Conservation (phyloP, 2,888 invertebrate genomes). For the Torymus texanus region DNA sequence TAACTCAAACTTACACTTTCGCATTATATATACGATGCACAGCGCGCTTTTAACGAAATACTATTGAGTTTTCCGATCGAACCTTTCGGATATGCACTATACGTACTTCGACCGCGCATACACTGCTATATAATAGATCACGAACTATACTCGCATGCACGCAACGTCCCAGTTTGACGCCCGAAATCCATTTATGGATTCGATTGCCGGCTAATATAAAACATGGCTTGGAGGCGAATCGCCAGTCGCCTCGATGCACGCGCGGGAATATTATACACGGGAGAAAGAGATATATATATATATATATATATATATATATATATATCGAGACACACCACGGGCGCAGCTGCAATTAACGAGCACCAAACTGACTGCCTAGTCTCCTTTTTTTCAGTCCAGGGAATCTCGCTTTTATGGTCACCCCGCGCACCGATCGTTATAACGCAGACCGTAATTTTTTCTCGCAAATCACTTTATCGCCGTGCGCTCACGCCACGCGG, state of each 20-base stretch:
- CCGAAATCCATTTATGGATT: conserved; percentile 44
- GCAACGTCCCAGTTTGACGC: conserved; percentile 39
- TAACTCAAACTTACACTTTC: no score
- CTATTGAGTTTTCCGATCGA: conserved; percentile 18
- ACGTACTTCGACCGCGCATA: conserved; percentile 15
- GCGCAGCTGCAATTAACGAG: conserved; percentile 31
- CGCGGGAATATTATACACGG: neutral
- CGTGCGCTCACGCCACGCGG: neutral
- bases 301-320: neutral
- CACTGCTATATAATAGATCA: no score
- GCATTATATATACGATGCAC: neutral
- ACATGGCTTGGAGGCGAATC: conserved; percentile 28
- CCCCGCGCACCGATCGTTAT: conserved; percentile 4
- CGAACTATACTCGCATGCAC: conserved; percentile 6
- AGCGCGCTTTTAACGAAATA: neutral
- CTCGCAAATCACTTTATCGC: conserved; percentile 37
- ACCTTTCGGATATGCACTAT: conserved; percentile 2
- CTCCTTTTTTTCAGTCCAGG: conserved; percentile 18
- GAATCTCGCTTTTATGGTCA: conserved; percentile 30
- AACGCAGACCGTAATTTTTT: conserved; percentile 12
- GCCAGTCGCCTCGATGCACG: neutral
- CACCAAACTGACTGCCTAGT: conserved; percentile 42
- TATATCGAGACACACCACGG: neutral
- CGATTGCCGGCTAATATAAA: conserved; percentile 23
- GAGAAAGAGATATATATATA: conserved; percentile 1